A percentile compares a stretch with the other conserved stretches of the same genome.
Evolutionary conservation across 2,113 vertebrate genomes (phyloP).

Genomic region (Pachycephala philippinensis): DNA sequence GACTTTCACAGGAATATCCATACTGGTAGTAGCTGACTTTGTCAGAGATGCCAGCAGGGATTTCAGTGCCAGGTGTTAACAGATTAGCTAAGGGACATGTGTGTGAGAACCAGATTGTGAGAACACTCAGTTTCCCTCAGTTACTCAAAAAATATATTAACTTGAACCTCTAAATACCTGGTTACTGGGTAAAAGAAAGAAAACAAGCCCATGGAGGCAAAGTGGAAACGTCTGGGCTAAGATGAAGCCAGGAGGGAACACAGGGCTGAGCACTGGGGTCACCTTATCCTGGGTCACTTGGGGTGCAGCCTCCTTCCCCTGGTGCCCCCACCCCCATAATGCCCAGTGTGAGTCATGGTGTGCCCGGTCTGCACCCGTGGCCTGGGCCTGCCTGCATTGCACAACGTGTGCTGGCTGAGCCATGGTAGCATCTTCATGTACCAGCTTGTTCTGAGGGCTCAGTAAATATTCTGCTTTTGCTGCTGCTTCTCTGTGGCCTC

Average conservation of each 20-base stretch:
- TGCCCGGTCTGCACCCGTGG: rapidly evolving
- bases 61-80: neutral
- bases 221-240: neutral
- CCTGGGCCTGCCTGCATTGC: neutral
- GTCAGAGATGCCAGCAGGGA: neutral
- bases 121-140: neutral
- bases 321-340: rapidly evolving
- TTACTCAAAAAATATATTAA: constrained; percentile 37
- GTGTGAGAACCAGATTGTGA: neutral
- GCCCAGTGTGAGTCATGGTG: rapidly evolving
- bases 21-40: neutral
- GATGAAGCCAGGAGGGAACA: neutral
- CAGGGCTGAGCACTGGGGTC: neutral
- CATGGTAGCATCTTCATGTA: rapidly evolving
- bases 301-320: neutral
- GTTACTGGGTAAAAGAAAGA: constrained; percentile 29
- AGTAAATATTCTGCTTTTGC: neutral
- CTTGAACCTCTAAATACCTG: neutral
- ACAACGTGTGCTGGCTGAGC: rapidly evolving
- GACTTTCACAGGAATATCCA: neutral
- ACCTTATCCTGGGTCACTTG: rapidly evolving
- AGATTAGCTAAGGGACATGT: neutral
- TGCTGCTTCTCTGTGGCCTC: neutral
- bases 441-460: neutral
- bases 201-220: neutral